These are phyloP conservation scores for Balearica regulorum DNA, from an alignment of 2,797 vertebrate species.

Conservation along the genomic window DNA sequence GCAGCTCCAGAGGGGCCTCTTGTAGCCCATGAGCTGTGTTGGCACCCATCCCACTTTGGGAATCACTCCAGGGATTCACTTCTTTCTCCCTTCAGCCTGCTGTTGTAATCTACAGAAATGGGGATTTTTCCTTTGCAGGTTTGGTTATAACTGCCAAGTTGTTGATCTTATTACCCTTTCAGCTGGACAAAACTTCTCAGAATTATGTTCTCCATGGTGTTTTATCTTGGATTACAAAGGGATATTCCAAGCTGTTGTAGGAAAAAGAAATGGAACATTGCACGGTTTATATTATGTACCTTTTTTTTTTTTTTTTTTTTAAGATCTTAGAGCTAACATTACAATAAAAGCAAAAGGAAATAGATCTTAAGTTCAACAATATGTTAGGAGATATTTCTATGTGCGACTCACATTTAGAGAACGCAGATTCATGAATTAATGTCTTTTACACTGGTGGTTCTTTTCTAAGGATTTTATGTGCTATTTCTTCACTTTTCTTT, in stretches of 20 bases:
- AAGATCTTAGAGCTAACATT: background rate
- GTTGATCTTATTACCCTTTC: background rate
- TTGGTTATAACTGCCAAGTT: background rate
- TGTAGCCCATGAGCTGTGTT: background rate
- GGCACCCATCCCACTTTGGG: background rate
- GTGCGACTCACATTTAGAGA: background rate
- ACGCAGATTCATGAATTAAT: background rate
- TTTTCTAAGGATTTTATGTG: background rate
- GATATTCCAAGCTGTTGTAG: background rate
- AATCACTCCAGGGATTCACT: background rate
- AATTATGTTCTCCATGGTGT: background rate
- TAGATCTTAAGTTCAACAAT: background rate
- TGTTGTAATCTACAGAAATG: background rate
- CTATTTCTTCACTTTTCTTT: background rate
- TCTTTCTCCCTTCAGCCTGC: background rate
- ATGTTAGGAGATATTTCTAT: background rate
- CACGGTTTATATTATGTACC: background rate
- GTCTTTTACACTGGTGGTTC: background rate
- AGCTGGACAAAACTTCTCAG: background rate
- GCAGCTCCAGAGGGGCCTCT: background rate
- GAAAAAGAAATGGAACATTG: background rate
- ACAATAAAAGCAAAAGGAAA: background rate
- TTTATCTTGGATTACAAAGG: background rate
- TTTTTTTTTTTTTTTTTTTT: background rate
- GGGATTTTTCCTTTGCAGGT: background rate